Percentiles rank a stretch among this genome's conserved stretches.
Conservation (phyloP, 1,140 invertebrate species). For the Yoshiicerus persimilis region DNA sequence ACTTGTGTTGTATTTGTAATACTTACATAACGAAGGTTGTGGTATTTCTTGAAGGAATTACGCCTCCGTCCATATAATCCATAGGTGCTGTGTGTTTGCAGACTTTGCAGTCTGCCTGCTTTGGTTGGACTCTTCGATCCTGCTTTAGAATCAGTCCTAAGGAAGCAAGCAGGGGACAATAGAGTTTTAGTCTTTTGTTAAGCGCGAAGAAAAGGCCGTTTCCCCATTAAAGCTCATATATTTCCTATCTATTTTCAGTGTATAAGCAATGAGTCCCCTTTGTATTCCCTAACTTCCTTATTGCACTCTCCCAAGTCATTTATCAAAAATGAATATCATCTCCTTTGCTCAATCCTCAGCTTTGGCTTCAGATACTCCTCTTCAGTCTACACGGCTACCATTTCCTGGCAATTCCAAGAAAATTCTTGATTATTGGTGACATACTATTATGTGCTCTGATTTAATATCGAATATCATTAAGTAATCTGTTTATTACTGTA, state of each 20-base stretch:
- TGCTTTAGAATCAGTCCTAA: neutral
- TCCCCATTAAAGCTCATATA: constrained; percentile 29
- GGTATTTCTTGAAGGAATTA: neutral
- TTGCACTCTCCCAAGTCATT: constrained; percentile 31
- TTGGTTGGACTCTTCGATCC: neutral
- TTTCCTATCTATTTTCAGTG: constrained; percentile 26
- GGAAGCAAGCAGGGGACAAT: constrained; percentile 20
- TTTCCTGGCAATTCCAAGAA: neutral
- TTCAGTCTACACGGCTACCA: neutral
- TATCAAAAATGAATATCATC: constrained; percentile 41
- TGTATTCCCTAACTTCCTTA: constrained; percentile 15
- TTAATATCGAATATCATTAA: neutral
- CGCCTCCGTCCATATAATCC: neutral
- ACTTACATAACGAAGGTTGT: neutral
- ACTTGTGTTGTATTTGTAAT: neutral
- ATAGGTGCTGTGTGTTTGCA: neutral
- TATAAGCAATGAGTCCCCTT: neutral
- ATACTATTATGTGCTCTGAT: neutral
- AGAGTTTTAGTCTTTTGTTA: constrained; percentile 34
- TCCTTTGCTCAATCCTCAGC: neutral
- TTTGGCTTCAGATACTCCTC: neutral
- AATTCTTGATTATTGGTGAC: neutral
- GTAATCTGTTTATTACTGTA: neutral
- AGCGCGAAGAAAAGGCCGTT: constrained; percentile 13
- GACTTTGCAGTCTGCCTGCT: neutral